Base-by-base conservation (phyloP, 92 coral and sea anemone species). In the Umimayanthus kanabou region DNA sequence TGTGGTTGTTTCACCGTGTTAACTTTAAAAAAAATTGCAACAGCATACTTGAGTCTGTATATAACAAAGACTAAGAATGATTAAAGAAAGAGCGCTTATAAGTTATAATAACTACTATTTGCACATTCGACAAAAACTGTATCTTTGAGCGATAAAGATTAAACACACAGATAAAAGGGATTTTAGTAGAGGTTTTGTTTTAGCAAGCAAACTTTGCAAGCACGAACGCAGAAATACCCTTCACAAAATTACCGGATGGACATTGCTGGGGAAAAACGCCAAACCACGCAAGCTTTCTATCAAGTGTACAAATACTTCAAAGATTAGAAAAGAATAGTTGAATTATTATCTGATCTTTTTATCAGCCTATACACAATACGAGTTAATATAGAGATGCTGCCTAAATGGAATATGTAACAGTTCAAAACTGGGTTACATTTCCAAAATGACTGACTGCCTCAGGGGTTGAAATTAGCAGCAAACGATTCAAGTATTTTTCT, bases 71-170 rank as follows among this genome's bases (percentile, higher is more conserved):
- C 74, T 45, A 28, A 26, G 45, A 69, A 15, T 15, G 25, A 42
- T 43, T 18, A 10, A 42, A 70, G 67, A 45, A 69, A 42, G 77
- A n/a, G 4, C 4, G 39, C 14, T 1, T 42, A 11, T n/a, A 42
- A 65, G 40, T 25, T 39, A 0, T 57, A 25, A 39, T 26, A 37
- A 39, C 42, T 81, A 25, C 13, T 57, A 50, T 70, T 66, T 81
- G 43, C 40, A 81, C 42, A 8, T 82, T 81, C 85, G 28, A 81
- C 30, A 40, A 64, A 28, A 22, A 67, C 25, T 69, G 65, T 43
- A 69, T 70, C 87, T 70, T 55, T 69, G 76, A 83, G 77, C 65
- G 43, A 82, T 83, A 70, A 83, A 83, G 87, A 83, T 83, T 69
- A 83, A 69, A 83, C 77, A 69, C 42, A 45, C 77, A 83, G 87